Base-by-base conservation (phyloP, 2,888 invertebrate genomes). In the Tortricodes alternella region DNA sequence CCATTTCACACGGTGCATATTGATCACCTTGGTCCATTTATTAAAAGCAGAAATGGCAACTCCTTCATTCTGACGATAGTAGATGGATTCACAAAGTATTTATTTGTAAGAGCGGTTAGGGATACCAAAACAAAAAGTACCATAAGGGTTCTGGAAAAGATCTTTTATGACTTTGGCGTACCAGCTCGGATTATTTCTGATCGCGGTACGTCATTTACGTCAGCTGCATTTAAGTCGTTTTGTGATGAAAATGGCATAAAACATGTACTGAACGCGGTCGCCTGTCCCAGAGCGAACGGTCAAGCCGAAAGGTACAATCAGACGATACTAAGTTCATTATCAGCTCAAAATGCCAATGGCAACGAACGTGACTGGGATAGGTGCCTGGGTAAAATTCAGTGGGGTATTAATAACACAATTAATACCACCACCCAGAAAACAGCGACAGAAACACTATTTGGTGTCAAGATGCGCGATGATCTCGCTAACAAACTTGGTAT, bases 21-120 rank as follows among this genome's bases (percentile, higher is more conserved):
- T 0, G 66, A 66, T 16, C 66, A 66, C 35, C 29, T 66, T 3
- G 64, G 64, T 0, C 65, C 60, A 3, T 68, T 66, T 59, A 53
- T 64, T 2, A 59, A 41, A 21, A 63, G 64, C 29, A 38, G 21
- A 8, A 32, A 37, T 9, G 60, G 65, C 1, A 57, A 64, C 37
- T 44, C 38, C 9, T 58, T 63, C 43, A 38, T 64, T 9, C 21
- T 66, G 7, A 51, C 61, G 0, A 21, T 63, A 9, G 38, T 63
- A 4, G 61, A 63, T 21, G 49, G 53, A 0, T 64, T 60, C 24
- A 60, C 62, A 1, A 60, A 55, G n/a, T 64, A 34, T 19, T n/a
- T n/a, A n/a, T n/a, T n/a, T n/a, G n/a, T n/a, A n/a, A n/a, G n/a
- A n/a, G n/a, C n/a, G n/a, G n/a, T n/a, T n/a, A n/a, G n/a, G n/a